Evolutionary conservation across 2,888 invertebrate genomes (phyloP), one percentile per base, ranked within the genome.

Genomic region (Tridacna gigas): DNA sequence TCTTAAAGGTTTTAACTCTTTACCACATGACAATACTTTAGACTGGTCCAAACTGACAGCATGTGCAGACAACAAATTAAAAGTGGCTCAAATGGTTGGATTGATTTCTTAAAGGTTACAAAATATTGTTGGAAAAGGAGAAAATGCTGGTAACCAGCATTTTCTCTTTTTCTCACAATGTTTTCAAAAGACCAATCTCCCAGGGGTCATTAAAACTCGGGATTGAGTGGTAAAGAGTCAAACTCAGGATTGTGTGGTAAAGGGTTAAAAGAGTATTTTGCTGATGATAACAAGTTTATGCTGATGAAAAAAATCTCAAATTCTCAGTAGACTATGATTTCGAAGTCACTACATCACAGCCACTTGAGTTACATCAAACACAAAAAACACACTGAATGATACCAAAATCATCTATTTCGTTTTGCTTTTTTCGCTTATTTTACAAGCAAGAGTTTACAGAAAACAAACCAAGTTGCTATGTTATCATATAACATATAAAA

Each of bases 401-500:
- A 47, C n/a, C 48, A 71, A 71, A 71, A n/a, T 71, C 25, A 22
- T 22, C 22, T 25, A 69, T 45, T 69, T 20, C n/a, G n/a, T 69
- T 47, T 69, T 74, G 18, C 25, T 76, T 63, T 63, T 66, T 77
- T 77, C 66, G 77, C 77, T 77, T 67, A 77, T 77, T 48, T 28
- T 77, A 77, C 77, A 77, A 77, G 77, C 77, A 63, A 75, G 28
- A 61, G 60, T 60, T 26, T 74, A 47, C 48, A 45, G 37, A 61
- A 66, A 77, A 65, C 66, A 77, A 66, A 65, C 67, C 66, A 45
- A 48, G 18, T 66, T n/a, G 51, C 60, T 47, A 75, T 82, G 82
- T 82, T 82, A 82, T 82, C 63, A 82, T 18, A 82, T 82, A 82
- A 82, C 82, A 79, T 69, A 82, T 66, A 74, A 79, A 77, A 67